Evolutionary conservation across 2,797 vertebrate genomes (phyloP).

Genomic region (Erethizon dorsatum): DNA sequence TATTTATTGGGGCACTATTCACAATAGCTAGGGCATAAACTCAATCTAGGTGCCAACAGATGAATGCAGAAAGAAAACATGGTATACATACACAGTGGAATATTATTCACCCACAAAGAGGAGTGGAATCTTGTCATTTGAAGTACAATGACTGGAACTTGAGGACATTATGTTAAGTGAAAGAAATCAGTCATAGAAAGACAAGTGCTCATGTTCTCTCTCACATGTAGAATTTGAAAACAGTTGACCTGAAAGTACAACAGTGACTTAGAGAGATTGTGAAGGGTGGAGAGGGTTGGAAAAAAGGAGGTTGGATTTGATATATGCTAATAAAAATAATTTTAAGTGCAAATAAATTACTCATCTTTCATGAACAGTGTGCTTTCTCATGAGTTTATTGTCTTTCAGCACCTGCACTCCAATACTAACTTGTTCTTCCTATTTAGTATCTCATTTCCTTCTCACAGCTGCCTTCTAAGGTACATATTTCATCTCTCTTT

Average conservation of each 20-base stretch:
- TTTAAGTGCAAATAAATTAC: background rate
- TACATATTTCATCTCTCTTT: background rate
- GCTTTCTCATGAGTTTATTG: background rate
- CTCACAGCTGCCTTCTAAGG: background rate
- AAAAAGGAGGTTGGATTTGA: background rate
- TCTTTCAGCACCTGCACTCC: background rate
- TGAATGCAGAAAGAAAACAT: background rate
- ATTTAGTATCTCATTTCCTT: background rate
- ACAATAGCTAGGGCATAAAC: background rate
- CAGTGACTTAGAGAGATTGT: too few species aligned
- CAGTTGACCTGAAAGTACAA: background rate
- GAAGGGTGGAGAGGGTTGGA: fast-evolving
- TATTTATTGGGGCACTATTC: background rate
- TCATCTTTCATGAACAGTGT: background rate
- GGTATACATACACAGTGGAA: too few species aligned
- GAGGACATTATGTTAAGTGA: background rate
- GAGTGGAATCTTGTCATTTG: background rate
- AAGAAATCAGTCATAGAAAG: background rate
- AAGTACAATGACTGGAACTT: background rate
- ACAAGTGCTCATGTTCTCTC: background rate
- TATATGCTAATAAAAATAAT: background rate
- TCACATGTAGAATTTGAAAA: background rate
- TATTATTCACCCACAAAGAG: background rate
- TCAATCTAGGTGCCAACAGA: background rate
- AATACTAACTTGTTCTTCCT: background rate